Percentiles rank a stretch among this genome's conserved stretches.
These are phyloP conservation scores for Heliocidaris erythrogramma DNA, from an alignment of 35 echinoderm and acorn worm species.

Conservation along the genomic window DNA sequence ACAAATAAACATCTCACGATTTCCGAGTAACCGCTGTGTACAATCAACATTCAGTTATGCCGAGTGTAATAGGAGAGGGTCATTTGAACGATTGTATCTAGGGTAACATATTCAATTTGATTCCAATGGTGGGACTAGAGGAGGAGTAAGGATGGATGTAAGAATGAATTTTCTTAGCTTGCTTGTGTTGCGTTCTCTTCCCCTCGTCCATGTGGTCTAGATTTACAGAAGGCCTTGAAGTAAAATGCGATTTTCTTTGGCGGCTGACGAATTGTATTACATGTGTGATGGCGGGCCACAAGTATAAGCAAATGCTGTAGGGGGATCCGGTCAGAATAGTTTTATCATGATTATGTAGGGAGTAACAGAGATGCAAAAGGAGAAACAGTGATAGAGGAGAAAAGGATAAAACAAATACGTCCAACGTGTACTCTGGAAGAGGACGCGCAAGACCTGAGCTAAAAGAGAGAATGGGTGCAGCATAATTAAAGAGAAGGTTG, in stretches of 20 bases:
- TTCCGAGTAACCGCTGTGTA: neutral
- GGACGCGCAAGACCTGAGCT: too few relatives aligned
- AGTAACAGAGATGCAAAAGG: neutral
- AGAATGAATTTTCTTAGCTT: neutral
- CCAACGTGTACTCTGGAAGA: too few relatives aligned
- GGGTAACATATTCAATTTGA: neutral
- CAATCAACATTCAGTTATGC: neutral
- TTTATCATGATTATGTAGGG: neutral
- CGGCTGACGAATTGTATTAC: neutral
- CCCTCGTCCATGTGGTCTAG: neutral
- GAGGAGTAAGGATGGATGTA: neutral
- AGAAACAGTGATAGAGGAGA: neutral
- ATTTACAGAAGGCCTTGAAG: neutral
- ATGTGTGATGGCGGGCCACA: neutral
- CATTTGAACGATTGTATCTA: neutral
- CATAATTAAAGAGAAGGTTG: too few relatives aligned
- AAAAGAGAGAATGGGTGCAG: too few relatives aligned
- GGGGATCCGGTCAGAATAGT: neutral
- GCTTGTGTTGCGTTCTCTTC: neutral
- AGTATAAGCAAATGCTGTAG: neutral
- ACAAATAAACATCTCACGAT: neutral
- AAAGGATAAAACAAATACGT: neutral
- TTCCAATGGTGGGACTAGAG: neutral
- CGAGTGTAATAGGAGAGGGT: neutral
- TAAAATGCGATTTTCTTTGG: constrained; percentile 8